phyloP scores from a whole-genome alignment of 1,140 invertebrate genomes.

The Planococcus citri region DNA sequence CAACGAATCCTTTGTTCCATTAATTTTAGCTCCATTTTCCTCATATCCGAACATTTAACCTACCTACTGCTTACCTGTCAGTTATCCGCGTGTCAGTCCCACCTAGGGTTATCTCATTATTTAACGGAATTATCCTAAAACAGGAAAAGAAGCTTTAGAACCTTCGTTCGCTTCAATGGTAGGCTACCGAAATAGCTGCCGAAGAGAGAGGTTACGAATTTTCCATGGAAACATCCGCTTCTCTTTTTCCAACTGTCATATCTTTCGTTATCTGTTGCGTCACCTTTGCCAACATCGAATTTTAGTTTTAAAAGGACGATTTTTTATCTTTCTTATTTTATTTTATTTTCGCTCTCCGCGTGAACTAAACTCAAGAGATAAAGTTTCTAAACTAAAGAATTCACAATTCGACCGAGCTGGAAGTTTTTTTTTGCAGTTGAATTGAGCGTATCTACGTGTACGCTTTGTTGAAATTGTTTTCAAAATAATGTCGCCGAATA shows the following conservation, averaged over 20 bases:
- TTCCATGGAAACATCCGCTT: not conserved
- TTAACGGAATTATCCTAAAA: not conserved
- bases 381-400: too few species aligned
- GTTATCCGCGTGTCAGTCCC: not conserved
- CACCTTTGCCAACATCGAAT: not conserved
- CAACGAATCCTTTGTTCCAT: conserved; percentile 6
- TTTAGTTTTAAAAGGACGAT: not conserved
- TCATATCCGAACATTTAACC: not conserved
- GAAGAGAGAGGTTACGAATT: not conserved
- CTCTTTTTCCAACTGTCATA: not conserved
- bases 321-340: not conserved
- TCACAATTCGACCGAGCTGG: too few species aligned
- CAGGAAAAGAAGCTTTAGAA: conserved; percentile 5
- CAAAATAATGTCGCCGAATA: too few species aligned
- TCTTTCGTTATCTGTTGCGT: conserved; percentile 1
- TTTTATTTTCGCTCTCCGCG: too few species aligned
- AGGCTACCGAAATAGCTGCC: too few species aligned
- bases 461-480: too few species aligned
- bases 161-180: not conserved
- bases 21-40: not conserved
- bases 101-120: conserved; percentile 1
- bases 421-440: too few species aligned
- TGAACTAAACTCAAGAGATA: not conserved
- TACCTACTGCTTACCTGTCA: not conserved
- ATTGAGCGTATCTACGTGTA: too few species aligned